Base-by-base conservation (phyloP, 64 coral and sea anemone genomes). In the Porites lutea region DNA sequence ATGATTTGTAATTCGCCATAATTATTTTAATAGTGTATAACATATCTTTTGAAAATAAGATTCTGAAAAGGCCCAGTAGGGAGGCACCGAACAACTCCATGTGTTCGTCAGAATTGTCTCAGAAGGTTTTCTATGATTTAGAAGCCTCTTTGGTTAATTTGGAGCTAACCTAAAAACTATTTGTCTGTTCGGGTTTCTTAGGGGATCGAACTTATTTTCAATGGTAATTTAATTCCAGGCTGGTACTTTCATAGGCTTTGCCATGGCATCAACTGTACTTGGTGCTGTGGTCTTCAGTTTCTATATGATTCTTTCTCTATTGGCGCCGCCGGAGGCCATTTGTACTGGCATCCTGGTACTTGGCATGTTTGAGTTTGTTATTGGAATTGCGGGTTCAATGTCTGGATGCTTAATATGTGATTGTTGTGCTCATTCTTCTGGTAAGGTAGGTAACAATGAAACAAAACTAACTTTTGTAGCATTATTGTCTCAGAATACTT, bases 281-380 rank as follows among this genome's bases (percentile, higher is more conserved):
- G 81, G 81, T 52, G 62, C 62, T 23, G 47, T 84, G 22, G 69
- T 52, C 10, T 68, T 68, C 8, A 68, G 67, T n/a, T 67, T 45
- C 19, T 84, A 51, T 48, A 69, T 61, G 4, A 69, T 53, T n/a
- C 11, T 63, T 18, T 68, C 52, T 84, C 62, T 46, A 51, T 3
- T 10, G 11, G 49, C 49, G 54, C 19, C 4, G 5, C 9, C 21
- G 54, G 7, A 78, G 20, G 52, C 15, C 5, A 1, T 11, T 78
- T 1, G 27, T 37, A 37, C 27, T 0, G 69, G 67, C 46, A 68
- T 65, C 46, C 65, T 84, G 81, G 13, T 84, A 51, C 81, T 84
- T 68, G 81, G 81, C 50, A 69, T 84, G 49, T 44, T 48, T 11
- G 81, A 84, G 44, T 84, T 84, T 84, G 61, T 11, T 19, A 84